These are phyloP conservation scores for Egretta garzetta DNA, from an alignment of 2,113 vertebrate species.

Conservation along the genomic window DNA sequence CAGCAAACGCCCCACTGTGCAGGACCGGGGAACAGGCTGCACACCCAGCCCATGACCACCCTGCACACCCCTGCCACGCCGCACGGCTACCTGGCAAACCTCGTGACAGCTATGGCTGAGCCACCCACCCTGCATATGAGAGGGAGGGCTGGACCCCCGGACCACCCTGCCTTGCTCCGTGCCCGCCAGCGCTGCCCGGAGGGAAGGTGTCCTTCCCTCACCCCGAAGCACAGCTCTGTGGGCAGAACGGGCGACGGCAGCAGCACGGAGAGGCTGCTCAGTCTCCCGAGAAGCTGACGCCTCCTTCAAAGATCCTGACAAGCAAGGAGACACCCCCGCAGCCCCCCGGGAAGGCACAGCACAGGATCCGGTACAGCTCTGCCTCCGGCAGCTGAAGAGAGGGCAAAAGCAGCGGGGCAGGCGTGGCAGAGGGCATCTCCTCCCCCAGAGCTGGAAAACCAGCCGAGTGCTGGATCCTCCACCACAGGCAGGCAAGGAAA, in stretches of 20 bases:
- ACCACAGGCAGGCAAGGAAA: not conserved
- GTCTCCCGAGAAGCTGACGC: not conserved
- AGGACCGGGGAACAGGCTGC: accelerated
- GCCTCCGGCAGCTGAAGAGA: not conserved
- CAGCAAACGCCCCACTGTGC: accelerated
- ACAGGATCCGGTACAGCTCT: not conserved
- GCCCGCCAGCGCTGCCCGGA: not conserved
- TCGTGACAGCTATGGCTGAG: not conserved
- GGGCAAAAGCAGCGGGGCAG: not conserved
- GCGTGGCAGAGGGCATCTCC: not conserved
- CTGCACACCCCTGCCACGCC: accelerated
- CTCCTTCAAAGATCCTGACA: not conserved
- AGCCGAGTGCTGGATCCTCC: not conserved
- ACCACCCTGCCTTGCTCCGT: not conserved
- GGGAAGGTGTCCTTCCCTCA: not conserved
- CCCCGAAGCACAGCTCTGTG: not conserved
- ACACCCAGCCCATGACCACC: accelerated
- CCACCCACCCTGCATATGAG: accelerated
- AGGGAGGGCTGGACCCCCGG: not conserved
- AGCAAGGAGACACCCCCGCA: not conserved
- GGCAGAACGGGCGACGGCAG: not conserved
- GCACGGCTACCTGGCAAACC: not conserved
- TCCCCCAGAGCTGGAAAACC: not conserved
- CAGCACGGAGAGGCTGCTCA: not conserved
- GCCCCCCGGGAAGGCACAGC: accelerated